These are phyloP conservation scores for Semaprochilodus insignis DNA, from an alignment of 2,797 vertebrate genomes.

Conservation along the genomic window DNA sequence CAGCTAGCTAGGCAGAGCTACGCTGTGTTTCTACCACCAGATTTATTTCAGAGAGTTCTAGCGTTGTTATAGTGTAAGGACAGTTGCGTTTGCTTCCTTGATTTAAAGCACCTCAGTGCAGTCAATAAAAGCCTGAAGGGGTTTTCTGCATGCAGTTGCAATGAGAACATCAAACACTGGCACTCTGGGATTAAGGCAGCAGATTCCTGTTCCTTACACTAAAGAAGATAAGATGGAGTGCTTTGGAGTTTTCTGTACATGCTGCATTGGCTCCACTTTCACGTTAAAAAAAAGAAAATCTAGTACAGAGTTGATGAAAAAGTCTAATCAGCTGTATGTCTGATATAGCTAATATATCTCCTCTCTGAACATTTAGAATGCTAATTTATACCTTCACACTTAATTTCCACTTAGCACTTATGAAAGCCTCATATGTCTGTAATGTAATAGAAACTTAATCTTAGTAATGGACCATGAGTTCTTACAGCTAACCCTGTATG, in stretches of 20 bases:
- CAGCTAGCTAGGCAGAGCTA: neutral
- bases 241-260: neutral
- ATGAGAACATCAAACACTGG: conserved; percentile 12
- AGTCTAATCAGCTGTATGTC: neutral
- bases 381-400: neutral
- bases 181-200: conserved; percentile 1
- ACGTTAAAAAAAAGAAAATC: neutral
- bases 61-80: conserved; percentile 1
- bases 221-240: neutral
- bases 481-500: neutral
- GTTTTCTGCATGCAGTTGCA: neutral
- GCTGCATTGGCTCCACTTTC: neutral
- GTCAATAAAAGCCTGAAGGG: neutral
- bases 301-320: neutral
- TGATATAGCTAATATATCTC: neutral
- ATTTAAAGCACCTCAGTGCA: conserved; percentile 6
- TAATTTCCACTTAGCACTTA: neutral
- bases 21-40: neutral
- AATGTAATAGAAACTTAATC: neutral
- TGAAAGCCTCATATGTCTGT: neutral
- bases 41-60: neutral
- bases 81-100: conserved; percentile 13
- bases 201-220: neutral
- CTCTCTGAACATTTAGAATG: neutral
- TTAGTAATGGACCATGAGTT: neutral